A percentile compares a stretch with the other conserved stretches of the same genome.
phyloP scores from a whole-genome alignment of 2,888 invertebrate species.

The Acrocera orbiculus region DNA sequence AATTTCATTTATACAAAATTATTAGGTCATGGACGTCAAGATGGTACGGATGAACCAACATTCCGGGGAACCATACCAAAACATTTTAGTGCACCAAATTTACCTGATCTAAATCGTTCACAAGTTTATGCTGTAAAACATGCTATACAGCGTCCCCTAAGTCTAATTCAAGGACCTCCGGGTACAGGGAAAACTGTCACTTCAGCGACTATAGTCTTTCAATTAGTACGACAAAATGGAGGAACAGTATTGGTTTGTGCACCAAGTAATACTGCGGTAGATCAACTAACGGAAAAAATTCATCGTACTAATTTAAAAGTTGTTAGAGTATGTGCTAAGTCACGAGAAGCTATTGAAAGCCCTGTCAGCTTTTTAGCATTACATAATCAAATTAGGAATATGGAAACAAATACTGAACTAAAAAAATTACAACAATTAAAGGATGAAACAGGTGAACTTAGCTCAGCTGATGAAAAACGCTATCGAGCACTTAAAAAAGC shows the following conservation, averaged over 20 bases:
- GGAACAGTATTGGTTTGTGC: slow-evolving; percentile 95
- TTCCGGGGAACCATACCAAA: slow-evolving; percentile 80
- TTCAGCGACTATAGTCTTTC: slow-evolving; percentile 97
- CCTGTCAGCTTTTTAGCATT: slow-evolving; percentile 91
- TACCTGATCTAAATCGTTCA: slow-evolving; percentile 94
- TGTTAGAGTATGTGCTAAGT: slow-evolving; percentile 92
- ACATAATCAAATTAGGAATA: slow-evolving; percentile 91
- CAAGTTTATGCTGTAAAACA: slow-evolving; percentile 98
- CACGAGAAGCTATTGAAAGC: slow-evolving; percentile 94
- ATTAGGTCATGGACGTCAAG: slow-evolving; percentile 86
- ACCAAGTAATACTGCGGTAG: slow-evolving; percentile 97
- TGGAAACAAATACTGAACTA: slow-evolving; percentile 84
- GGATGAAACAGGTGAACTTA: slow-evolving; percentile 95
- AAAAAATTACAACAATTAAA: slow-evolving; percentile 91
- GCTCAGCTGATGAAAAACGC: slow-evolving; percentile 86
- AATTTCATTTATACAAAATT: slow-evolving; percentile 95
- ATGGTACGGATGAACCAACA: slow-evolving; percentile 83
- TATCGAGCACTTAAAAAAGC: slow-evolving; percentile 79
- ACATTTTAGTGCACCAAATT: slow-evolving; percentile 90
- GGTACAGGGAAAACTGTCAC: slow-evolving; percentile 96
- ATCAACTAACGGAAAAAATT: slow-evolving; percentile 97
- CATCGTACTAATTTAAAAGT: slow-evolving; percentile 88
- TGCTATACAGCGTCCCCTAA: slow-evolving; percentile 86
- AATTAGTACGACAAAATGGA: slow-evolving; percentile 84
- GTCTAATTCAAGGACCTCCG: slow-evolving; percentile 93